Percentiles rank a stretch among this genome's conserved stretches.
Evolutionary conservation across 2,113 vertebrate species (phyloP).

Genomic region (Okapia johnstoni): DNA sequence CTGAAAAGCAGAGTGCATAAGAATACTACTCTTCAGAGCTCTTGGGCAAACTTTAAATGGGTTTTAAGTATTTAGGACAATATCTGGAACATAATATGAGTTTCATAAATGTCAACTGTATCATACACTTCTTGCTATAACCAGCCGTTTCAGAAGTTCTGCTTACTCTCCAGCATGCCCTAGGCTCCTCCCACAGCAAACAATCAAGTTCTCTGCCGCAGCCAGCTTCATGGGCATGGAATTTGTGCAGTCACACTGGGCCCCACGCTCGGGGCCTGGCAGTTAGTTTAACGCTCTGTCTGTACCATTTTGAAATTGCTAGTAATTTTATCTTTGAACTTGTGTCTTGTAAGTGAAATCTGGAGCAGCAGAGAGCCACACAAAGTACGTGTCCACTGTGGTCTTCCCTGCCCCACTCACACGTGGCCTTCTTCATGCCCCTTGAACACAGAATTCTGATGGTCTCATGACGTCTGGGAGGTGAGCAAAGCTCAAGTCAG

Average conservation of each 20-base stretch:
- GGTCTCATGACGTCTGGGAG: not conserved
- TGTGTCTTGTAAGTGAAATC: not conserved
- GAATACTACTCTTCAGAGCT: not conserved
- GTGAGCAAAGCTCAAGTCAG: not conserved
- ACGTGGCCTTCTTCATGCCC: not conserved
- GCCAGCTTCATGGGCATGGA: not conserved
- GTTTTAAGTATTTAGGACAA: not conserved
- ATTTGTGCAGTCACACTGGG: not conserved
- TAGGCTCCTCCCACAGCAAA: not conserved
- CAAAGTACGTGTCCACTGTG: not conserved
- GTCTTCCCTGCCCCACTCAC: not conserved
- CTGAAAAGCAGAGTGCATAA: not conserved
- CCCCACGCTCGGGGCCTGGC: not conserved
- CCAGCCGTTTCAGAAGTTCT: not conserved
- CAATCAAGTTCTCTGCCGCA: not conserved
- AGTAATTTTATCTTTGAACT: not conserved
- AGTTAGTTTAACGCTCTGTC: not conserved
- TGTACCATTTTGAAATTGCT: not conserved
- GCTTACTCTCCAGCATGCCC: not conserved
- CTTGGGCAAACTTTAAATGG: not conserved
- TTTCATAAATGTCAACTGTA: not conserved
- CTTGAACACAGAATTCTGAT: not conserved
- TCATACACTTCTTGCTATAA: not conserved
- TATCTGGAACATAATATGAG: not conserved
- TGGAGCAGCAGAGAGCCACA: not conserved